Evolutionary conservation across 2,888 invertebrate genomes (phyloP).

Genomic region (Emesis russula): DNA sequence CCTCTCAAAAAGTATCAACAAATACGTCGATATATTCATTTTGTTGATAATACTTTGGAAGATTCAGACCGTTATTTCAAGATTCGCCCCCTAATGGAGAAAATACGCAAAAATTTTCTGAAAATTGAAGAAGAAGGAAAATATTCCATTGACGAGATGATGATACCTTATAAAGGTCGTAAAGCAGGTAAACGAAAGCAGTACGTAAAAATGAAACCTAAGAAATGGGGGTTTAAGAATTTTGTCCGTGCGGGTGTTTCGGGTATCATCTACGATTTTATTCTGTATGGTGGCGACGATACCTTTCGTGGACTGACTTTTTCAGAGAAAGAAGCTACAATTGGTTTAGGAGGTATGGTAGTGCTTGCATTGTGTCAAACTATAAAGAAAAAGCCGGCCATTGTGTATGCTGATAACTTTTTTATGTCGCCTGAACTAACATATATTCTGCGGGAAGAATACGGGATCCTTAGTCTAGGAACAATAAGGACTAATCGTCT

Average conservation of each 20-base stretch:
- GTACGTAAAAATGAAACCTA: constrained; percentile 87
- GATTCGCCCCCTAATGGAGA: constrained; percentile 17
- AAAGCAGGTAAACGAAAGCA: constrained; percentile 84
- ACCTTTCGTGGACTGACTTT: constrained; percentile 58
- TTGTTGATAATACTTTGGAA: constrained; percentile 56
- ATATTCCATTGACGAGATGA: constrained; percentile 81
- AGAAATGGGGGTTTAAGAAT: constrained; percentile 51
- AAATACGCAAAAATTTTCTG: no score
- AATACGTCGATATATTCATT: constrained; percentile 16
- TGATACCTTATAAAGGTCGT: constrained; percentile 87
- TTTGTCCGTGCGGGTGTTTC: constrained; percentile 11
- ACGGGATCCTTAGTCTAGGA: constrained; percentile 64
- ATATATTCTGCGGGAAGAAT: constrained; percentile 21
- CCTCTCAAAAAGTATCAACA: constrained; percentile 33
- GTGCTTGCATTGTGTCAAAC: constrained; percentile 77
- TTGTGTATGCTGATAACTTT: constrained; percentile 73
- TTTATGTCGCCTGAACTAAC: constrained; percentile 52
- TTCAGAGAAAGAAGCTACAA: constrained; percentile 61
- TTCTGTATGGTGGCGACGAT: constrained; percentile 81
- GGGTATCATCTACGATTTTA: constrained; percentile 80
- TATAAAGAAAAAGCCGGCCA: constrained; percentile 63
- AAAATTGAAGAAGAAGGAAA: constrained; percentile 68
- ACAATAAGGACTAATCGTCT: constrained; percentile 68
- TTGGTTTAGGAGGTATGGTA: constrained; percentile 83
- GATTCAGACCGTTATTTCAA: constrained; percentile 65